These are phyloP conservation scores for Paragorgia papillata DNA, from an alignment of 92 coral and sea anemone species.

Conservation along the genomic window DNA sequence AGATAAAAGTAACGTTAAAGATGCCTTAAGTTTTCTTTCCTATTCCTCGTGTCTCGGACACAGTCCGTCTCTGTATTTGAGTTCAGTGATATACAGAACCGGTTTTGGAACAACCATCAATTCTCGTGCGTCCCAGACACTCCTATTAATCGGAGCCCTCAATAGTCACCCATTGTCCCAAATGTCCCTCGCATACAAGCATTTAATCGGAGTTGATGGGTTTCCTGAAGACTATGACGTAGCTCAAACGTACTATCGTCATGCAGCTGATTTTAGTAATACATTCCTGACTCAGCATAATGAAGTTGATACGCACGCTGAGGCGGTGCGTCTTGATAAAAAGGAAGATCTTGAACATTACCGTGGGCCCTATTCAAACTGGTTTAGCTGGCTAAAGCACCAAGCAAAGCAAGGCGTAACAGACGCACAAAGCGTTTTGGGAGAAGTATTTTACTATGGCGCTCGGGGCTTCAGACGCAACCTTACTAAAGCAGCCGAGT, in stretches of 20 bases:
- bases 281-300: conserved; percentile 73
- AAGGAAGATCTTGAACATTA: conserved; percentile 89
- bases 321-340: conserved; percentile 92
- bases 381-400: conserved; percentile 90
- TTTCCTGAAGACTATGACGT: conserved; percentile 67
- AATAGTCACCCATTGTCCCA: conserved; percentile 79
- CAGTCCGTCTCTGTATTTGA: conserved; percentile 58
- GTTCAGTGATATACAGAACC: conserved; percentile 58
- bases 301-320: conserved; percentile 92
- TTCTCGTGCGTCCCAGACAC: conserved; percentile 1
- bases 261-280: conserved; percentile 77
- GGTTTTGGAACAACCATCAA: conserved; percentile 59
- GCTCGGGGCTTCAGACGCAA: conserved; percentile 85
- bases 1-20: conserved; percentile 12
- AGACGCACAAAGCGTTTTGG: conserved; percentile 82
- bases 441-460: conserved; percentile 90
- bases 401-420: conserved; percentile 84
- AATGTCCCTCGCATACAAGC: conserved; percentile 87
- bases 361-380: conserved; percentile 79
- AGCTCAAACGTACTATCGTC: conserved; percentile 85
- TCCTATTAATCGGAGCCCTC: conserved; percentile 63
- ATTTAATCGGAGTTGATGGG: conserved; percentile 82
- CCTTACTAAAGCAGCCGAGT: conserved; percentile 80
- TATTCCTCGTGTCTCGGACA: conserved; percentile 75
- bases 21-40: conserved; percentile 58